Percentiles rank a stretch among this genome's conserved stretches.
These are phyloP conservation scores for Nephotettix cincticeps DNA, from an alignment of 1,140 invertebrate genomes.

Conservation along the genomic window DNA sequence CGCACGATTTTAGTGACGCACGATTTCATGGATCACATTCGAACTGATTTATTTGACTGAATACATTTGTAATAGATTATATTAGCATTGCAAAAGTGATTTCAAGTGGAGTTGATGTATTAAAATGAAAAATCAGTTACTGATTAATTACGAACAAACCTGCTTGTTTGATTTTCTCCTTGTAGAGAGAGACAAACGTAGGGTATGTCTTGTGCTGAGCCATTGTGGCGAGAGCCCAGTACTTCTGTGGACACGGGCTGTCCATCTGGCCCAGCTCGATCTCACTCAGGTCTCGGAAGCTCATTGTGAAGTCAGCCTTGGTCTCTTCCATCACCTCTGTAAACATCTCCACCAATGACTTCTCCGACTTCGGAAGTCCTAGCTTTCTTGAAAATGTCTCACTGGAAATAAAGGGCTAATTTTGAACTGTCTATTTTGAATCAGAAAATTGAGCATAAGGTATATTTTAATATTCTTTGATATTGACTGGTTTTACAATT, in stretches of 20 bases:
- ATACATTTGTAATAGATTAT: no score
- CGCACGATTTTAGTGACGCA: no score
- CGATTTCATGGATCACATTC: no score
- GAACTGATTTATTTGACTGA: no score
- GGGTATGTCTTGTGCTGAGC: conserved; percentile 49
- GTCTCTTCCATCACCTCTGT: conserved; percentile 61
- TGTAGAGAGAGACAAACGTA: conserved; percentile 50
- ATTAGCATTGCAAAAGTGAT: no score
- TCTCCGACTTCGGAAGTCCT: conserved; percentile 50
- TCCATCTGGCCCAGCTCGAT: conserved; percentile 49
- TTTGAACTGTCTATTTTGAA: no score
- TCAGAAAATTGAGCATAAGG: no score
- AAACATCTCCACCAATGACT: conserved; percentile 54
- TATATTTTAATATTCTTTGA: no score
- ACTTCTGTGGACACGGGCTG: conserved; percentile 45
- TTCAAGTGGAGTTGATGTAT: no score
- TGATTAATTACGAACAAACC: conserved; percentile 7
- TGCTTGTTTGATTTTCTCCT: conserved; percentile 47
- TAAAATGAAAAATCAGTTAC: no score
- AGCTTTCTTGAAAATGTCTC: conserved; percentile 51
- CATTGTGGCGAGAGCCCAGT: conserved; percentile 52
- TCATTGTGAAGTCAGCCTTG: conserved; percentile 62
- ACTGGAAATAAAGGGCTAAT: no score
- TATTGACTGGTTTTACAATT: no score
- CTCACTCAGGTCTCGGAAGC: conserved; percentile 58